A percentile compares a stretch with the other conserved stretches of the same genome.
These are phyloP conservation scores for Cryptus viduatorius DNA, from an alignment of 2,888 invertebrate genomes.

Conservation along the genomic window DNA sequence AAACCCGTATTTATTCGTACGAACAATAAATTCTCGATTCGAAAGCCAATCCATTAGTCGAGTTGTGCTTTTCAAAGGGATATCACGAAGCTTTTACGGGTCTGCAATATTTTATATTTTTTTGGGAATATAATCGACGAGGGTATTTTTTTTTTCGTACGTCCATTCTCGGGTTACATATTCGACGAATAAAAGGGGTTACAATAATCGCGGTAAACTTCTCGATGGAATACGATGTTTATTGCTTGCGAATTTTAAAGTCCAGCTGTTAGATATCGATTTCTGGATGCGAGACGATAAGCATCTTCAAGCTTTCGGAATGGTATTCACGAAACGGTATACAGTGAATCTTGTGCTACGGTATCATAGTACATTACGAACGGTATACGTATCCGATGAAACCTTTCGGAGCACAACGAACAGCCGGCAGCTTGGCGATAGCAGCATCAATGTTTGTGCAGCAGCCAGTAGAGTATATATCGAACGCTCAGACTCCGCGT, in stretches of 20 bases:
- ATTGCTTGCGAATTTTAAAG: slow-evolving; percentile 14
- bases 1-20: slow-evolving; percentile 36
- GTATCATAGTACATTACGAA: neutral
- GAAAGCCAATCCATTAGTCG: slow-evolving; percentile 32
- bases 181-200: too few species aligned
- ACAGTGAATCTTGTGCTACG: neutral
- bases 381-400: slow-evolving; percentile 25
- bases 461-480: slow-evolving; percentile 10
- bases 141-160: neutral
- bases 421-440: slow-evolving; percentile 25
- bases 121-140: neutral
- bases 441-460: slow-evolving; percentile 56
- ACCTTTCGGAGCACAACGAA: slow-evolving; percentile 24
- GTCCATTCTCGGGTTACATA: slow-evolving; percentile 2
- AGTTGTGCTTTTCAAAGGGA: too few species aligned
- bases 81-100: slow-evolving; percentile 4
- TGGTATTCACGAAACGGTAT: neutral
- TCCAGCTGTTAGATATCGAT: slow-evolving; percentile 35
- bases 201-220: neutral
- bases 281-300: slow-evolving; percentile 27
- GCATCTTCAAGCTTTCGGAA: neutral
- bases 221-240: neutral
- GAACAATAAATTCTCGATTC: slow-evolving; percentile 56
- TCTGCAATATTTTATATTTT: slow-evolving; percentile 8
- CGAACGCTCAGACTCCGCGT: slow-evolving; percentile 35